Evolutionary conservation across 1,140 invertebrate genomes (phyloP).

Genomic region (Eupristina koningsbergeri): DNA sequence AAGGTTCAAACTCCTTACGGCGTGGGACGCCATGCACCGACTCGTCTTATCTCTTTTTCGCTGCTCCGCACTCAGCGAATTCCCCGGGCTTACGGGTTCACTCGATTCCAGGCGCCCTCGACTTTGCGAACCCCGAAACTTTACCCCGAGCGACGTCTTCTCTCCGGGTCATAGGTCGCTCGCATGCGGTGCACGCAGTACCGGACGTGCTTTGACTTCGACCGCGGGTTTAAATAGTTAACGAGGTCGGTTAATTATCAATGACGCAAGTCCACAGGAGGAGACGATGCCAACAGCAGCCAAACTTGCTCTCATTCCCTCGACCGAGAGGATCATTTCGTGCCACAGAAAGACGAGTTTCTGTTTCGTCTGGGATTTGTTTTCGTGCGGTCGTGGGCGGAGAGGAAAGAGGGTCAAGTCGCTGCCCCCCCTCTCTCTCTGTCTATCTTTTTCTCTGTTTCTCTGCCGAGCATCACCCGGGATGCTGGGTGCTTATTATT

Average conservation of each 20-base stretch:
- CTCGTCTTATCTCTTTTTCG: constrained; percentile 21
- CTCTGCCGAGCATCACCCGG: neutral
- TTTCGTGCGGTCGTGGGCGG: neutral
- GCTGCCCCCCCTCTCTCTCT: too few relatives aligned
- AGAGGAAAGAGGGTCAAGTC: too few relatives aligned
- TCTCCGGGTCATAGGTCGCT: neutral
- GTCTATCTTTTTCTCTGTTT: neutral
- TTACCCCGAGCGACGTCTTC: neutral
- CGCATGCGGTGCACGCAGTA: neutral
- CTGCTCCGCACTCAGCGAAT: neutral
- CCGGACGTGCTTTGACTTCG: constrained; percentile 3
- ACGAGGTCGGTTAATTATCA: constrained; percentile 10
- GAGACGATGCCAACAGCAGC: neutral
- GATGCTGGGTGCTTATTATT: neutral
- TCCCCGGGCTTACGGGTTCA: constrained; percentile 19
- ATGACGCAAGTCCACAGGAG: neutral
- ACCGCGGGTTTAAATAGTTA: neutral
- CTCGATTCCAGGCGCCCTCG: neutral
- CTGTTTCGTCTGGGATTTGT: neutral
- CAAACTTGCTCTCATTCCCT: too few relatives aligned
- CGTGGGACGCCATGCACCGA: neutral
- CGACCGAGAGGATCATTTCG: too few relatives aligned
- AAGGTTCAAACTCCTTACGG: constrained; percentile 19
- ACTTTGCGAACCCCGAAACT: constrained; percentile 6
- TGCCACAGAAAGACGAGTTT: neutral